These are phyloP conservation scores for Heliconius hortense DNA, from an alignment of 2,888 invertebrate species.

Conservation along the genomic window DNA sequence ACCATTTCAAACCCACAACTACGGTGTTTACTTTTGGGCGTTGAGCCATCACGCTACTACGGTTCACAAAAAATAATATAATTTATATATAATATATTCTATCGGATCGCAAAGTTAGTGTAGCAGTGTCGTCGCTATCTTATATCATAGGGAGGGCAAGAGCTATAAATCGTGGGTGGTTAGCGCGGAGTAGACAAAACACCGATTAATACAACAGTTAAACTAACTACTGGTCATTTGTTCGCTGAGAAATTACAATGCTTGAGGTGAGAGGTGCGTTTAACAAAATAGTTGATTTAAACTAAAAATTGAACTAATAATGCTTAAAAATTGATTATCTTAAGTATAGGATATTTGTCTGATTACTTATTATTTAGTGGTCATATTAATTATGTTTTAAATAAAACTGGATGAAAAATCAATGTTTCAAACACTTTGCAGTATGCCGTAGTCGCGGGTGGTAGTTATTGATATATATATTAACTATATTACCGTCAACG, in stretches of 20 bases:
- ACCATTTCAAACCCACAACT: no score
- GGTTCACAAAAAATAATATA: neutral
- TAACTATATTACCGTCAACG: no score
- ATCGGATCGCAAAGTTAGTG: neutral
- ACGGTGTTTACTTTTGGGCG: no score
- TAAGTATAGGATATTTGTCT: neutral
- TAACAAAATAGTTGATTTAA: neutral
- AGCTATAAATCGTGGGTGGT: conserved; percentile 54
- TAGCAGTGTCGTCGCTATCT: neutral
- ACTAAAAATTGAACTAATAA: neutral
- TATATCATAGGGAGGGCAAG: conserved; percentile 14
- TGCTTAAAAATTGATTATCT: neutral
- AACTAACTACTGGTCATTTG: conserved; percentile 69
- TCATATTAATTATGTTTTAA: no score
- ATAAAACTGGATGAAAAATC: no score
- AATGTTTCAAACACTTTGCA: no score
- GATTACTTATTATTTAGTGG: neutral
- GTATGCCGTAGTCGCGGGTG: no score
- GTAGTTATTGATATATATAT: no score
- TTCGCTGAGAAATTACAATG: conserved; percentile 58
- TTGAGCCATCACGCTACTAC: no score
- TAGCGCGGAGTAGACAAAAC: conserved; percentile 65
- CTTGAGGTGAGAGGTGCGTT: conserved; percentile 37
- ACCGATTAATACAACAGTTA: conserved; percentile 73
- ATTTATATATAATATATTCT: neutral